A percentile compares a stretch with the other conserved stretches of the same genome.
Conservation (phyloP, 2,113 vertebrate species). For the Malurus elegans region DNA sequence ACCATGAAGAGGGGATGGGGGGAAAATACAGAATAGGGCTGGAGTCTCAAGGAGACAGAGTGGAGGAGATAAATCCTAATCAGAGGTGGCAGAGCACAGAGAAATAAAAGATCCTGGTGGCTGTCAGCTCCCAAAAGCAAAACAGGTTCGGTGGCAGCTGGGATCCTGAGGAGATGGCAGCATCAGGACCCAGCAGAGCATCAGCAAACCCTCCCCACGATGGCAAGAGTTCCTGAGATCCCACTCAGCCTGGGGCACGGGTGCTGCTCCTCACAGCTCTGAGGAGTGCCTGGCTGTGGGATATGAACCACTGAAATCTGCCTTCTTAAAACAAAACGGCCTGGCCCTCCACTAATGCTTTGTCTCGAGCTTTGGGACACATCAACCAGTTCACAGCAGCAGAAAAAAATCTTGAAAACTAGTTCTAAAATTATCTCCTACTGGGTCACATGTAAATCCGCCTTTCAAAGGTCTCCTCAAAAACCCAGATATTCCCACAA, state of each 20-base stretch:
- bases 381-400: neutral
- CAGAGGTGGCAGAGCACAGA: neutral
- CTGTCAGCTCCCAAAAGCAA: neutral
- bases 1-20: neutral
- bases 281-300: neutral
- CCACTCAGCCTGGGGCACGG: too few species aligned
- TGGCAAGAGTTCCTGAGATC: neutral
- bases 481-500: neutral
- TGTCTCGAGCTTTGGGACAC: rapidly evolving
- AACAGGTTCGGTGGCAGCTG: neutral
- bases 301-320: neutral
- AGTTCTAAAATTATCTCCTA: neutral
- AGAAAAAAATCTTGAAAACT: neutral
- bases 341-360: neutral
- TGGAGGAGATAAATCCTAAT: neutral
- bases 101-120: neutral
- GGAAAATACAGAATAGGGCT: neutral
- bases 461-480: neutral
- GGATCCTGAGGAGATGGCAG: neutral
- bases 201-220: rapidly evolving
- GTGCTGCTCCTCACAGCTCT: too few species aligned
- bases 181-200: neutral
- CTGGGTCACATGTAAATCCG: neutral
- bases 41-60: neutral
- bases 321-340: neutral